These are phyloP conservation scores for Branchinecta lindahli DNA, from an alignment of 1,140 invertebrate genomes.

Conservation along the genomic window DNA sequence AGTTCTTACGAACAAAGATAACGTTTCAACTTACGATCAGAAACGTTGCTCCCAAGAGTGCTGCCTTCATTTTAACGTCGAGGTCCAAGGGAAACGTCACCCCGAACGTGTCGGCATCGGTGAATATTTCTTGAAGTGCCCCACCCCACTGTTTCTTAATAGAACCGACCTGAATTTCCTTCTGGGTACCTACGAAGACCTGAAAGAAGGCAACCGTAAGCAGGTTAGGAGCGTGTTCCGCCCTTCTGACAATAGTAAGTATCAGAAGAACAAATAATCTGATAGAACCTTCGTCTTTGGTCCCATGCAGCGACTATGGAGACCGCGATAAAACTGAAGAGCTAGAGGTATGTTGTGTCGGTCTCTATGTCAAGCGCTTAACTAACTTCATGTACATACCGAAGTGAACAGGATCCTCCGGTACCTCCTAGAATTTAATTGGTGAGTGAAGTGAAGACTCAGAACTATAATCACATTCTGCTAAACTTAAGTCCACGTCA, in stretches of 20 bases:
- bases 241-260: not conserved
- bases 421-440: not conserved
- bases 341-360: no score
- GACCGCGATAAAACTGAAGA: not conserved
- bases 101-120: constrained; percentile 36
- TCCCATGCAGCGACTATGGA: no score
- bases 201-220: not conserved
- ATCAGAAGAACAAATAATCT: no score
- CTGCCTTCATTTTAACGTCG: constrained; percentile 34
- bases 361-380: no score
- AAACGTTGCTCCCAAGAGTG: constrained; percentile 34
- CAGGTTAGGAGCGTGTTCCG: not conserved
- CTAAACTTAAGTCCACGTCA: no score
- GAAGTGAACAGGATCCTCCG: not conserved
- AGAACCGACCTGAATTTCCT: constrained; percentile 28
- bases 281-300: no score
- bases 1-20: no score
- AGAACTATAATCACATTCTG: no score
- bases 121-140: constrained; percentile 33
- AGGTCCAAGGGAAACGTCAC: constrained; percentile 34
- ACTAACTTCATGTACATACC: not conserved
- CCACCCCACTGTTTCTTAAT: constrained; percentile 36
- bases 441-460: no score
- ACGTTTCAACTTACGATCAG: constrained; percentile 34
- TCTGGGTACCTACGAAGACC: not conserved